Evolutionary conservation across 2,113 vertebrate genomes (phyloP), one percentile per base, ranked within the genome.

Genomic region (Syngnathus typhle): DNA sequence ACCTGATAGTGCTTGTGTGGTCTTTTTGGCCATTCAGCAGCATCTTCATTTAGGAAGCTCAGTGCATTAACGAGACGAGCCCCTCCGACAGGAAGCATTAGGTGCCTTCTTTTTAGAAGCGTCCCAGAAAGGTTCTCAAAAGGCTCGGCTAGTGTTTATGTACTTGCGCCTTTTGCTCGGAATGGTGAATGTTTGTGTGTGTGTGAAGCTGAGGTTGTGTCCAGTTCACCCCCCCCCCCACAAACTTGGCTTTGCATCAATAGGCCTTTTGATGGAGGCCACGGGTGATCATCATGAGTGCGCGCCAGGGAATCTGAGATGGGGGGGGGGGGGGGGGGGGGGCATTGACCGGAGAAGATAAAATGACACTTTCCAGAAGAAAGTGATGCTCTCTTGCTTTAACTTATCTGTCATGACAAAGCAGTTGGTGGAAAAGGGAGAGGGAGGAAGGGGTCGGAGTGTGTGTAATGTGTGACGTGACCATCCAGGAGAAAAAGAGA

Each of bases 221-320:
- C 11, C 55, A 75, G 75, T 66, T 58, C 49, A 76, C 49, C 44
- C 55, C 23, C 59, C 54, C 23, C 27, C 36, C 59, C 59, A 10
- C 41, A 11, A 32, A 32, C 7, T 21, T 16, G 63, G 63, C 46
- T 63, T 37, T 67, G 52, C 39, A 81, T 90, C 82, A 88, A 88
- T 86, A 68, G 77, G 23, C 63, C 81, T 81, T 84, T 90, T 86
- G 80, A 89, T 83, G 69, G 52, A 3, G 69, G 77, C 67, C 75
- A 65, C 80, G 81, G 82, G 49, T 90, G 88, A 89, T 78, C 58
- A 61, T 90, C 87, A 90, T 88, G 55, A 58, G 55, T 36, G 82
- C 84, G 86, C 85, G 79, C 39, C 18, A 47, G 71, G 71, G 80
- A 71, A 69, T 68, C 66, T 68, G 73, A 59, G 27, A n/a, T 2